Conservation (phyloP, 2,888 invertebrate species). For the Chesias legatella region DNA sequence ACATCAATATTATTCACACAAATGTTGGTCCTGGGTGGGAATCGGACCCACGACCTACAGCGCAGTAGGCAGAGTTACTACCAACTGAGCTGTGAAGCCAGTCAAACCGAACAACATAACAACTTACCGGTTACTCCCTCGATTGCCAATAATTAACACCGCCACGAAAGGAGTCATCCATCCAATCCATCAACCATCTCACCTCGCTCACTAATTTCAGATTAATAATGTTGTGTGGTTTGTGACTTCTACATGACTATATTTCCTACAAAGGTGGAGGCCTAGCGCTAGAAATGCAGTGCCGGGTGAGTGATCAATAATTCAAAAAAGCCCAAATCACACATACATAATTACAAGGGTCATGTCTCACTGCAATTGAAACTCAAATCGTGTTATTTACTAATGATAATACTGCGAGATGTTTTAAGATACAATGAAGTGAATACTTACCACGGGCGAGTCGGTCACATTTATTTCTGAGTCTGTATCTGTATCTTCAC, state of each 20-base stretch:
- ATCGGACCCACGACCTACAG: no score
- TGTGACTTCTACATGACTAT: not conserved
- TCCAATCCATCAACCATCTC: conserved; percentile 2
- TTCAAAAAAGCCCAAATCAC: conserved; percentile 4
- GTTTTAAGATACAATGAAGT: no score
- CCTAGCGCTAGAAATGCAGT: conserved; percentile 6
- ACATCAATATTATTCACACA: no score
- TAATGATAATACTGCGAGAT: not conserved
- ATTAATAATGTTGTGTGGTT: conserved; percentile 4
- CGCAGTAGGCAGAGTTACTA: no score
- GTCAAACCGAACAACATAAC: not conserved
- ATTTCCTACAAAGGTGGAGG: conserved; percentile 3
- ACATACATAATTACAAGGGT: conserved; percentile 11
- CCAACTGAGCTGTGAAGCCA: no score
- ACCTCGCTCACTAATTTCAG: conserved; percentile 16
- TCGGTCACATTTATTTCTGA: not conserved
- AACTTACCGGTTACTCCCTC: conserved; percentile 12
- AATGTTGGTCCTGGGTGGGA: no score
- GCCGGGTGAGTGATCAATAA: conserved; percentile 11
- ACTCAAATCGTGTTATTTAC: conserved; percentile 1
- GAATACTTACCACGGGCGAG: conserved; percentile 10
- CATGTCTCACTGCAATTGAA: conserved; percentile 8
- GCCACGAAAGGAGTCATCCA: not conserved
- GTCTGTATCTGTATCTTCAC: no score
- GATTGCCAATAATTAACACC: conserved; percentile 3